These are phyloP conservation scores for Hydrotaea diabolus DNA, from an alignment of 2,888 invertebrate species.

Conservation along the genomic window DNA sequence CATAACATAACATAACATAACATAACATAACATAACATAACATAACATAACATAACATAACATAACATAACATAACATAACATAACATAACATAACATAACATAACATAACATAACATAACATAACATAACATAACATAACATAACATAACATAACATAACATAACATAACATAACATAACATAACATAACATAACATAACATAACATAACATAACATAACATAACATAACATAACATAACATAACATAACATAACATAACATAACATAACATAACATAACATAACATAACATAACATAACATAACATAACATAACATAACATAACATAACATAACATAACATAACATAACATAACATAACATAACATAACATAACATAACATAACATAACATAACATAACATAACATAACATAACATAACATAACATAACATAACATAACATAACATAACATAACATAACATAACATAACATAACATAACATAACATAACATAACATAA, in stretches of 20 bases:
- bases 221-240: neutral
- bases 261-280: constrained; percentile 27
- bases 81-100: constrained; percentile 13
- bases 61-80: constrained; percentile 20
- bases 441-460: no score
- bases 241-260: constrained; percentile 2
- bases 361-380: neutral
- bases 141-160: constrained; percentile 2
- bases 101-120: constrained; percentile 22
- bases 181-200: constrained; percentile 5
- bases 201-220: neutral
- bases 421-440: no score
- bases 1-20: constrained; percentile 32
- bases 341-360: constrained; percentile 27
- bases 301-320: constrained; percentile 27
- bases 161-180: constrained; percentile 12
- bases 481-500: no score
- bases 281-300: constrained; percentile 29
- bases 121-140: constrained; percentile 25
- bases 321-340: constrained; percentile 19
- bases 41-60: neutral
- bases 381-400: no score
- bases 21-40: constrained; percentile 30
- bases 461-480: no score
- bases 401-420: no score